These are phyloP conservation scores for Antheraea assamensis DNA, from an alignment of 2,888 invertebrate species.

Conservation along the genomic window DNA sequence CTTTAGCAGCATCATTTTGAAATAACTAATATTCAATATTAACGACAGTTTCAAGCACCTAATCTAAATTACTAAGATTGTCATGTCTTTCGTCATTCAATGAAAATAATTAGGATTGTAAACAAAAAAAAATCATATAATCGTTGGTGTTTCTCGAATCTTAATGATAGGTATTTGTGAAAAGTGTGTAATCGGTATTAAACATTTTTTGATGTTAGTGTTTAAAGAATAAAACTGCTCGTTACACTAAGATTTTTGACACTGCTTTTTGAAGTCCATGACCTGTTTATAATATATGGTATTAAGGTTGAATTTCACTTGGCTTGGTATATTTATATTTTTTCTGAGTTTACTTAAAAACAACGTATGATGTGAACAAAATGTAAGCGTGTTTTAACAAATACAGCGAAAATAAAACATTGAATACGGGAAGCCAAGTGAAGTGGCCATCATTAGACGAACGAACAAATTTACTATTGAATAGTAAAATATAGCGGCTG, in stretches of 20 bases:
- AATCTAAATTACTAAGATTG: slow-evolving; percentile 21
- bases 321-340: neutral
- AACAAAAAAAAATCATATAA: slow-evolving; percentile 28
- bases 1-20: slow-evolving; percentile 22
- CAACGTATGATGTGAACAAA: too few relatives aligned
- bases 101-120: neutral
- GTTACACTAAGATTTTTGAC: slow-evolving; percentile 56
- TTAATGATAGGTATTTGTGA: slow-evolving; percentile 35
- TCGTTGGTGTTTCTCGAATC: slow-evolving; percentile 55
- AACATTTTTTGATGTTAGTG: slow-evolving; percentile 39
- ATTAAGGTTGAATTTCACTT: slow-evolving; percentile 37
- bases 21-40: neutral
- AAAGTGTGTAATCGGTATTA: slow-evolving; percentile 39
- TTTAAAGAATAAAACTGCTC: slow-evolving; percentile 33
- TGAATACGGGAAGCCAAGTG: neutral
- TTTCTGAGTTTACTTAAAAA: neutral
- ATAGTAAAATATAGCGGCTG: slow-evolving; percentile 79
- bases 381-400: too few relatives aligned
- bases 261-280: slow-evolving; percentile 65
- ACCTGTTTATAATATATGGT: slow-evolving; percentile 64
- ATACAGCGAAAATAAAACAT: neutral
- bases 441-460: neutral
- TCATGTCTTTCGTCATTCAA: slow-evolving; percentile 29
- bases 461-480: slow-evolving; percentile 73
- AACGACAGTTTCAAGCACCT: slow-evolving; percentile 15